These are phyloP conservation scores for Carabus problematicus DNA, from an alignment of 2,888 invertebrate genomes.

Conservation along the genomic window DNA sequence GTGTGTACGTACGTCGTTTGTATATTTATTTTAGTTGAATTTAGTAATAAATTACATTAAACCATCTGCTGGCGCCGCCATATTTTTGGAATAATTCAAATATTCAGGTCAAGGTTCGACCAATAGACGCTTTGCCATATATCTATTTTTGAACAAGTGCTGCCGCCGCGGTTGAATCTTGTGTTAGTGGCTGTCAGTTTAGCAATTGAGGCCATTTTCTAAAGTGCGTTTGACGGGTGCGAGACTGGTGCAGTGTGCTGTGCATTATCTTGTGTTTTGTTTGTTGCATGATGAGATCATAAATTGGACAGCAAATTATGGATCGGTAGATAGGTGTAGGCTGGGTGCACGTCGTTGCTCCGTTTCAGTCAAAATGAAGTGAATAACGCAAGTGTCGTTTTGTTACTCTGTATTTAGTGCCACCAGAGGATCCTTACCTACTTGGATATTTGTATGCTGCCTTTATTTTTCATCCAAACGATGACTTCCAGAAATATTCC, in stretches of 20 bases:
- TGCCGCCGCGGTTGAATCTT: slow-evolving; percentile 22
- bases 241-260: slow-evolving; percentile 40
- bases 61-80: not conserved
- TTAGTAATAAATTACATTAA: not conserved
- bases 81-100: slow-evolving; percentile 6
- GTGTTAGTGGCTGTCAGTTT: slow-evolving; percentile 39
- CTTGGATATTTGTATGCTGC: slow-evolving; percentile 43
- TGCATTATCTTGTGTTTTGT: slow-evolving; percentile 42
- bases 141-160: slow-evolving; percentile 38
- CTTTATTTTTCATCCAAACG: slow-evolving; percentile 56
- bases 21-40: slow-evolving; percentile 9
- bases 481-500: slow-evolving; percentile 84
- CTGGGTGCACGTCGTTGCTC: slow-evolving; percentile 42
- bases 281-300: slow-evolving; percentile 44
- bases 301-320: slow-evolving; percentile 41
- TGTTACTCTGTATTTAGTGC: slow-evolving; percentile 38
- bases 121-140: slow-evolving; percentile 26
- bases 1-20: not conserved
- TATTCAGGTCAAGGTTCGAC: slow-evolving; percentile 35
- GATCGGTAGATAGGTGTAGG: slow-evolving; percentile 40
- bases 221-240: slow-evolving; percentile 42
- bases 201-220: slow-evolving; percentile 36
- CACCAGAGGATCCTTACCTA: slow-evolving; percentile 4
- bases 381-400: slow-evolving; percentile 41
- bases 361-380: slow-evolving; percentile 43